Evolutionary conservation across 2,797 vertebrate genomes (phyloP).

Genomic region (Diplodus puntazzo): DNA sequence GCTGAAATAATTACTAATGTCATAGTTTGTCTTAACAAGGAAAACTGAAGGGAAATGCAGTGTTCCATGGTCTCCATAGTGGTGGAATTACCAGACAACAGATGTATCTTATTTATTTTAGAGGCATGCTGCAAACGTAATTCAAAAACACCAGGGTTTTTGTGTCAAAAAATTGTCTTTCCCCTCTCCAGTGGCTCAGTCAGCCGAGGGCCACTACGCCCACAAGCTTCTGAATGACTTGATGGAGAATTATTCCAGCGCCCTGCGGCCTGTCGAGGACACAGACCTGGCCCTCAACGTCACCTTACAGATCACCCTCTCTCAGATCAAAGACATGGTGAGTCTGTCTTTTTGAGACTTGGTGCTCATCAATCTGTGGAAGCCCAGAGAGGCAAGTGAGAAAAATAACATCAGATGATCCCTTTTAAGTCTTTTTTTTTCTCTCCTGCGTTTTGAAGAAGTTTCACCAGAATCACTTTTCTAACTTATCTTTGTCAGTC

Average conservation of each 20-base stretch:
- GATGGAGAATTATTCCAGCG: slow-evolving; percentile 95
- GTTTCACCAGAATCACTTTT: too few relatives aligned
- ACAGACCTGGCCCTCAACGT: slow-evolving; percentile 96
- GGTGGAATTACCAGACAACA: too few relatives aligned
- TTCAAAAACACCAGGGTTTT: neutral
- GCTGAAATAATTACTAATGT: too few relatives aligned
- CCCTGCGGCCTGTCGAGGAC: slow-evolving; percentile 95
- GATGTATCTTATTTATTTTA: too few relatives aligned
- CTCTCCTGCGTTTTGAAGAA: too few relatives aligned
- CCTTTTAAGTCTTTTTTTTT: too few relatives aligned
- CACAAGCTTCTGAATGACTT: slow-evolving; percentile 93
- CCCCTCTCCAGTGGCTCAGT: slow-evolving; percentile 80
- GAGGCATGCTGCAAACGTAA: too few relatives aligned
- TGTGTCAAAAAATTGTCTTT: neutral
- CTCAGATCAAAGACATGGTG: slow-evolving; percentile 99
- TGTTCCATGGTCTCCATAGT: neutral
- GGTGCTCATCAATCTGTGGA: neutral
- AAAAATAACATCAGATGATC: too few relatives aligned
- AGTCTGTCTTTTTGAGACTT: slow-evolving; percentile 55
- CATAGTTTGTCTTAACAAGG: neutral
- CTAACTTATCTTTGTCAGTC: too few relatives aligned
- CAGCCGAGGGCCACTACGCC: slow-evolving; percentile 93
- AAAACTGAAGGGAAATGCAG: neutral
- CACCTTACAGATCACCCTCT: slow-evolving; percentile 96
- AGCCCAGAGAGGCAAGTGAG: too few relatives aligned